These are phyloP conservation scores for Panagrolaimus sp. DNA, from an alignment of 1,140 invertebrate genomes.

Conservation along the genomic window DNA sequence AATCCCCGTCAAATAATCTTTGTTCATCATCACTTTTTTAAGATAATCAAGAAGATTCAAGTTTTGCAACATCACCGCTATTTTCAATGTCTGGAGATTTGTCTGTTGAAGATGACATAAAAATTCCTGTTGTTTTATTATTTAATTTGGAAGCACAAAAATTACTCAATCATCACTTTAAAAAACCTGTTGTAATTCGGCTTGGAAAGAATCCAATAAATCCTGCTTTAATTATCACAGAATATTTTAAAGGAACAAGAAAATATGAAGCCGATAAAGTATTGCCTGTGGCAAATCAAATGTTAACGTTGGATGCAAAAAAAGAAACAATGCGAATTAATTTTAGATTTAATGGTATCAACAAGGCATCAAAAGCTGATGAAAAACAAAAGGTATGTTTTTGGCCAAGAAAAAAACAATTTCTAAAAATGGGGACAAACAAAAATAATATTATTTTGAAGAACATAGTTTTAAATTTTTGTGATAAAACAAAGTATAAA, in stretches of 20 bases:
- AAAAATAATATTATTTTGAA: no score
- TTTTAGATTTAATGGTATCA: constrained; percentile 26
- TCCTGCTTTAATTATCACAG: constrained; percentile 4
- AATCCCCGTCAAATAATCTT: no score
- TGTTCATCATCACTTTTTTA: no score
- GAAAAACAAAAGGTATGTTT: constrained; percentile 33
- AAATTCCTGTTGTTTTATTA: constrained; percentile 82
- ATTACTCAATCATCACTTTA: constrained; percentile 61
- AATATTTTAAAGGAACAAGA: constrained; percentile 3
- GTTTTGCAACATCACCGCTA: constrained; percentile 69
- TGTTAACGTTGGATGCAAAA: constrained; percentile 6
- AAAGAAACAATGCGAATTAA: constrained; percentile 15
- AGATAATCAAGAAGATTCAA: constrained; percentile 75
- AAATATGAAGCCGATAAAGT: not conserved
- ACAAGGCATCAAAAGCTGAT: constrained; percentile 20
- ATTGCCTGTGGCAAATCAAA: not conserved
- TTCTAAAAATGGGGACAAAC: no score
- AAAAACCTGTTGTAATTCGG: constrained; percentile 28
- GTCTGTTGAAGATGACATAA: constrained; percentile 71
- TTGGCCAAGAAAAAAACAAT: not conserved
- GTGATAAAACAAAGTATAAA: no score
- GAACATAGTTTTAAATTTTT: no score
- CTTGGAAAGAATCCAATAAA: constrained; percentile 20
- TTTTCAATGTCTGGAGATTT: constrained; percentile 86
- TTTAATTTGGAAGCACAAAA: constrained; percentile 72